These are phyloP conservation scores for Sebastes fasciatus DNA, from an alignment of 2,113 vertebrate genomes.

Conservation along the genomic window DNA sequence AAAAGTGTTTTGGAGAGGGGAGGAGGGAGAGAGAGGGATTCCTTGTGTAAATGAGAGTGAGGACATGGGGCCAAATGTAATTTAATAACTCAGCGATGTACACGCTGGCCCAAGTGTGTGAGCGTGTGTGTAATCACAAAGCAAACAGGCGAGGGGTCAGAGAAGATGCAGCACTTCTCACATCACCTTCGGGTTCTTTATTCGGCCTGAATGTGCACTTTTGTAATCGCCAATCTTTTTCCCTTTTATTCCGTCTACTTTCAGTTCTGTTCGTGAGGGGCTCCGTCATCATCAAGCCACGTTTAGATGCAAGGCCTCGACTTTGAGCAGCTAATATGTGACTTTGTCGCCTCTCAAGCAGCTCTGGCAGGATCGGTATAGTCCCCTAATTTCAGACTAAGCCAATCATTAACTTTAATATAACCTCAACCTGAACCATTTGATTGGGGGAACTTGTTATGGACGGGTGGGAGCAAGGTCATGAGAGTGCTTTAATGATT, in stretches of 20 bases:
- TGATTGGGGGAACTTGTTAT: background rate
- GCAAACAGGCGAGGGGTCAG: constrained; percentile 25
- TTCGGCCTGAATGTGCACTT: background rate
- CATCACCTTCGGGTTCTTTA: background rate
- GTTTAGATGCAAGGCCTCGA: background rate
- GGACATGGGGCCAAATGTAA: constrained; percentile 54
- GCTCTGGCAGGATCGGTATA: background rate
- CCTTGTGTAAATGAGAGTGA: constrained; percentile 51
- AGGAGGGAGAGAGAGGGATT: constrained; percentile 36
- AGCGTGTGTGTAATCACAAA: constrained; percentile 12
- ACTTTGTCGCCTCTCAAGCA: background rate
- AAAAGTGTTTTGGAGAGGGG: constrained; percentile 60
- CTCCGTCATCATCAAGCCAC: background rate
- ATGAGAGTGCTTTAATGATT: background rate
- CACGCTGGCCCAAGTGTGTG: constrained; percentile 1
- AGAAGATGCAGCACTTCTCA: background rate
- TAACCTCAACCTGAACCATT: background rate
- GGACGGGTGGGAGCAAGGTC: background rate
- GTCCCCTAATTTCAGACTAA: background rate
- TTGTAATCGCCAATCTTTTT: background rate
- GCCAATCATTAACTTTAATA: background rate
- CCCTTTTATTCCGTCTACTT: background rate
- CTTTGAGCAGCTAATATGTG: background rate
- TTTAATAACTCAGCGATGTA: constrained; percentile 46
- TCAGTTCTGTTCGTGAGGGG: background rate